A percentile compares a stretch with the other conserved stretches of the same genome.
These are phyloP conservation scores for Chloroceryle amazona DNA, from an alignment of 2,797 vertebrate species.

Conservation along the genomic window DNA sequence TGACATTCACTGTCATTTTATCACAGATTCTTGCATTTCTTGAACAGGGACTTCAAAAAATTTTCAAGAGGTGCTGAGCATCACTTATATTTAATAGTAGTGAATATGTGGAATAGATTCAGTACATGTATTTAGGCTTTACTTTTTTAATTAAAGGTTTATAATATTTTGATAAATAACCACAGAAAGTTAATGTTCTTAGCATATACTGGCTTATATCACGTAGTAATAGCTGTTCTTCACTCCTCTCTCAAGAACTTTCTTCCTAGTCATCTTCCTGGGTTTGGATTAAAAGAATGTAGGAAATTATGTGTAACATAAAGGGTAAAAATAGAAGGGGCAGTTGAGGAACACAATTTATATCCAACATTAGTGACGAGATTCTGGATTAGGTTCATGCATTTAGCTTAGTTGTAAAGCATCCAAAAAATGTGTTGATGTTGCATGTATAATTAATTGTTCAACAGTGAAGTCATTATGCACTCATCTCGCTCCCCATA, in stretches of 20 bases:
- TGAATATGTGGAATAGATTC: background rate
- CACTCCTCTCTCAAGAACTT: background rate
- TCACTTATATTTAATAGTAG: background rate
- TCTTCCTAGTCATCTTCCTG: background rate
- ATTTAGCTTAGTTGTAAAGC: background rate
- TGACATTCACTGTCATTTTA: background rate
- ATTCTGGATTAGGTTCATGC: background rate
- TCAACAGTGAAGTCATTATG: background rate
- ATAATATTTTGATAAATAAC: background rate
- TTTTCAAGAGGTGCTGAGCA: background rate
- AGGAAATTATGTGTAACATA: background rate
- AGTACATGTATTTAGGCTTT: background rate
- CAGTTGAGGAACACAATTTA: background rate
- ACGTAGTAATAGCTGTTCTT: background rate
- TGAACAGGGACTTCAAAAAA: background rate
- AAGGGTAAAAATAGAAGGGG: background rate
- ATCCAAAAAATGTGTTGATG: background rate
- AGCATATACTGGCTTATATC: background rate
- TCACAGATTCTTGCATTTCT: background rate
- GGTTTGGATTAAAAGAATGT: background rate
- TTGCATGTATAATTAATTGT: background rate
- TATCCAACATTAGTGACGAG: background rate
- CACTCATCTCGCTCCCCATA: background rate
- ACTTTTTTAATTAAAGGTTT: background rate
- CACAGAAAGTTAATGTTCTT: background rate